Evolutionary conservation across 2,797 vertebrate genomes (phyloP).

Genomic region (Onychomys leucogaster): DNA sequence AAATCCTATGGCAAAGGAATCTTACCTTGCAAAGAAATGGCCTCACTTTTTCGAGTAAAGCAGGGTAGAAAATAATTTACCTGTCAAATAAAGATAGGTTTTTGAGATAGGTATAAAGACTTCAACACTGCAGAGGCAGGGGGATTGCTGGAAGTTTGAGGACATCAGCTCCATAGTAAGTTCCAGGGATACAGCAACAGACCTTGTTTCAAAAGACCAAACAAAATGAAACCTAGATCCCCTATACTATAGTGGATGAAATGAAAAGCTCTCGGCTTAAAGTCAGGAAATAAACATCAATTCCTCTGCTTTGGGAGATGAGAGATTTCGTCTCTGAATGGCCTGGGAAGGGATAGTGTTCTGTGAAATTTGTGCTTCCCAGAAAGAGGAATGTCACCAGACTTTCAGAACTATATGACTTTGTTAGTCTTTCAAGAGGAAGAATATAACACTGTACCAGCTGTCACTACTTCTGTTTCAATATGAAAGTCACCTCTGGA

Average conservation of each 20-base stretch:
- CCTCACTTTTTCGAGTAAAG: not conserved
- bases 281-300: slow-evolving; percentile 64
- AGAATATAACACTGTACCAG: slow-evolving; percentile 43
- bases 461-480: slow-evolving; percentile 67
- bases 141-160: not conserved
- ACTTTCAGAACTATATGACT: slow-evolving; percentile 43
- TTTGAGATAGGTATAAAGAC: not conserved
- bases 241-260: not conserved
- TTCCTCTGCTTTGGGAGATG: not conserved
- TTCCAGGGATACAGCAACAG: not conserved
- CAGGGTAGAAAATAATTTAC: slow-evolving; percentile 25
- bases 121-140: not conserved
- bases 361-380: slow-evolving; percentile 43
- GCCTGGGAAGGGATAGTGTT: not conserved
- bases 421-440: slow-evolving; percentile 27
- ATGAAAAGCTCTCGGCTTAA: slow-evolving; percentile 32
- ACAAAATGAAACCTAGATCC: not conserved
- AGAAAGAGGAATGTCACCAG: slow-evolving; percentile 65
- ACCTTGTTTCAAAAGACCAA: not conserved
- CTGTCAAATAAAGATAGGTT: not conserved
- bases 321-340: slow-evolving; percentile 50
- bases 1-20: not conserved
- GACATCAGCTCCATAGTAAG: not conserved
- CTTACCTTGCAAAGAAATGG: slow-evolving; percentile 38
- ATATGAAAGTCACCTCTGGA: slow-evolving; percentile 67